Evolutionary conservation across 2,797 vertebrate genomes (phyloP), one percentile per base, ranked within the genome.

Genomic region (Lepilemur septentrionalis): DNA sequence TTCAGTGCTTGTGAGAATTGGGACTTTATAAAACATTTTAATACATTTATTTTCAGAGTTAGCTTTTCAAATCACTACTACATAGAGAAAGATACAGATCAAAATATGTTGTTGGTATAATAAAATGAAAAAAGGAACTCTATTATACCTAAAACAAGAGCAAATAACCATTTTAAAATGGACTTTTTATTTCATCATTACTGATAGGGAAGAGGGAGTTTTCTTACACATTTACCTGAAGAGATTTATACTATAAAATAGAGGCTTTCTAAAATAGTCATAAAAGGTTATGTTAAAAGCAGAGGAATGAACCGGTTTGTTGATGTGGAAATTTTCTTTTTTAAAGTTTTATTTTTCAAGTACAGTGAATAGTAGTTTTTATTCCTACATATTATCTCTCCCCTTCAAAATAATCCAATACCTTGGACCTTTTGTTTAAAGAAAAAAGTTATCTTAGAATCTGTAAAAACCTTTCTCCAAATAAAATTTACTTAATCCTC

Each of bases 141-240:
- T n/a, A 75, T 55, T 63, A 84, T 14, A 41, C 13, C 61, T 87
- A 63, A 70, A 89, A 79, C 32, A 50, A 65, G 22, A 95, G 50
- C 22, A 89, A 89, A 86, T 67, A 75, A 52, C 38, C 43, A 89
- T 90, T 13, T 86, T 89, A 67, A 69, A 52, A 89, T 83, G 10
- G 35, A 20, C 23, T 92, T 92, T 92, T 91, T 86, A 86, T 81
- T 91, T 93, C 18, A 43, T 67, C n/a, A 91, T 75, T 63, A n/a
- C n/a, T 70, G 50, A 76, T 32, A 85, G 30, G 4, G 32, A 15
- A 78, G 88, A 93, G 50, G 12, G 7, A 23, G 2, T 75, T 76
- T 88, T 84, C 22, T 69, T 70, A 43, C 7, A 57, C 57, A n/a
- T 10, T 76, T 90, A 5, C 3, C 65, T 91, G 32, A 91, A 86